Percentiles rank a stretch among this genome's conserved stretches.
These are phyloP conservation scores for Cichladusa arquata DNA, from an alignment of 2,113 vertebrate species.

Conservation along the genomic window DNA sequence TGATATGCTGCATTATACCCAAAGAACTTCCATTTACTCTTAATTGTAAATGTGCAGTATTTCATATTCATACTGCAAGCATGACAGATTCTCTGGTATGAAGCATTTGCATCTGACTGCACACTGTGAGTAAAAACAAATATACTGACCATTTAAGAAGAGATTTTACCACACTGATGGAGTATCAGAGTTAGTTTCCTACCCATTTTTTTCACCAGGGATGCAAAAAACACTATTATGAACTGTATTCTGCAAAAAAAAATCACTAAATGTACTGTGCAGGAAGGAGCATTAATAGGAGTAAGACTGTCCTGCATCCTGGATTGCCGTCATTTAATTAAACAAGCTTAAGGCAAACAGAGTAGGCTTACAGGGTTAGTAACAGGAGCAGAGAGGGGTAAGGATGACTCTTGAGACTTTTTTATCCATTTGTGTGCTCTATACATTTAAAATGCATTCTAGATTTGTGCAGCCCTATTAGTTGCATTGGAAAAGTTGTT, in stretches of 20 bases:
- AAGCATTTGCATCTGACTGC: background rate
- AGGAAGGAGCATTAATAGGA: background rate
- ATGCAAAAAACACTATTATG: background rate
- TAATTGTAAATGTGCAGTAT: background rate
- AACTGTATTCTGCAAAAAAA: background rate
- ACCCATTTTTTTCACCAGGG: background rate
- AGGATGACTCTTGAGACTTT: background rate
- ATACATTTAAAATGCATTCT: background rate
- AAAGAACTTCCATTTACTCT: background rate
- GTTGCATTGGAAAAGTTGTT: background rate
- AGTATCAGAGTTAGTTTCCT: background rate
- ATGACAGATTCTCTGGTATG: background rate
- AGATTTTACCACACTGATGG: background rate
- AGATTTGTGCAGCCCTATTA: background rate
- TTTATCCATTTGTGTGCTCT: background rate
- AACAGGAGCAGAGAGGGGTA: background rate
- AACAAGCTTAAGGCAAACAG: background rate
- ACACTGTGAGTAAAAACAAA: background rate
- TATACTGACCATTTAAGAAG: background rate
- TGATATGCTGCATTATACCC: background rate
- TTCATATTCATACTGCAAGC: background rate
- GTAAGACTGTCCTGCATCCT: background rate
- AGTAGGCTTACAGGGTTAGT: background rate
- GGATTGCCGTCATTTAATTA: background rate
- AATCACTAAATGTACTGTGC: background rate